Percentiles rank a stretch among this genome's conserved stretches.
phyloP scores from a whole-genome alignment of 2,888 invertebrate genomes.

The Acronicta psi region DNA sequence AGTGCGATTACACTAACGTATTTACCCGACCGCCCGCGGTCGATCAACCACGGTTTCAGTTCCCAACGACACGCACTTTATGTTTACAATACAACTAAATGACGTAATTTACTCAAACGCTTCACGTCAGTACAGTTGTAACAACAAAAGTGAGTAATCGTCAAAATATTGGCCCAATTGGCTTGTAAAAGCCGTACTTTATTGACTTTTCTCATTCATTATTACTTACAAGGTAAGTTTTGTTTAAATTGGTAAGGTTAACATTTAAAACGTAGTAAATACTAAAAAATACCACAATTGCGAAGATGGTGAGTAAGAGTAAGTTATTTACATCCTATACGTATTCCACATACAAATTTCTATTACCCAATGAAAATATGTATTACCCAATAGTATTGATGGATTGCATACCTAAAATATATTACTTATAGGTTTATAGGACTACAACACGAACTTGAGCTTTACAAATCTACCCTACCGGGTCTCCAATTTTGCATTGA shows the following conservation, averaged over 20 bases:
- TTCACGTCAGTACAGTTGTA: conserved; percentile 12
- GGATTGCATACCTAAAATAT: no score
- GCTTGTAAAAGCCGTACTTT: not conserved
- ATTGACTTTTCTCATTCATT: conserved; percentile 1
- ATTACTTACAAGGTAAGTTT: not conserved
- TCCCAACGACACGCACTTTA: conserved; percentile 36
- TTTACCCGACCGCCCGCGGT: conserved; percentile 55
- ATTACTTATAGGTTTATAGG: no score
- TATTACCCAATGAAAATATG: no score
- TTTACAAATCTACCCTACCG: not conserved
- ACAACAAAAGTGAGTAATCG: conserved; percentile 16
- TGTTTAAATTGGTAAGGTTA: not conserved
- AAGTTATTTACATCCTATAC: no score
- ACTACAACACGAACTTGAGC: conserved; percentile 36
- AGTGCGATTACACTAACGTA: conserved; percentile 66
- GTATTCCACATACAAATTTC: no score
- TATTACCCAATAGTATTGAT: no score
- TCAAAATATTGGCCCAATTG: not conserved
- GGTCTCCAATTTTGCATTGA: conserved; percentile 13
- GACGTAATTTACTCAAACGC: conserved; percentile 25
- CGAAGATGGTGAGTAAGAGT: no score
- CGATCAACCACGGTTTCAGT: conserved; percentile 62
- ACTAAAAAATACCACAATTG: no score
- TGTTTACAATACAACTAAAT: conserved; percentile 37
- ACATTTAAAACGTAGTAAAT: not conserved